Conservation (phyloP, 1,140 invertebrate species). For the Ectropis grisescens region DNA sequence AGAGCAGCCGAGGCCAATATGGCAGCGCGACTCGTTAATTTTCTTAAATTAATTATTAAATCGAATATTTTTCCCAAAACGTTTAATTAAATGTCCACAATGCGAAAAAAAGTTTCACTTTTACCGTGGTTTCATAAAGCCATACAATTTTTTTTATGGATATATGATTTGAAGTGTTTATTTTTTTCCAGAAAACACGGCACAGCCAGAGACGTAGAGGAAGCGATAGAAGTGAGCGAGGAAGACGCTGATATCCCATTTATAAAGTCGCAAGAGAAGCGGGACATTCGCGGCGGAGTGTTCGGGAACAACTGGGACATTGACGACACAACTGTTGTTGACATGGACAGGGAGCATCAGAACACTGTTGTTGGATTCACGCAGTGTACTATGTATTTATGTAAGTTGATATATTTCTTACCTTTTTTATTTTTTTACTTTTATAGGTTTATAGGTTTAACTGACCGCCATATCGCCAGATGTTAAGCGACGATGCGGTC, state of each 20-base stretch:
- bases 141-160: no score
- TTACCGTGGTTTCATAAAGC: no score
- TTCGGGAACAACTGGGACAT: slow-evolving; percentile 40
- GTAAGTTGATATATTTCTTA: slow-evolving; percentile 31
- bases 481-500: no score
- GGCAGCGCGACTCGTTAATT: no score
- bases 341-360: slow-evolving; percentile 12
- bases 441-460: no score
- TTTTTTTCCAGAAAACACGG: slow-evolving; percentile 44
- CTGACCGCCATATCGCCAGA: no score
- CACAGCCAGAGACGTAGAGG: slow-evolving; percentile 27
- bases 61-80: no score
- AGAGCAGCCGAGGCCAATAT: no score
- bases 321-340: slow-evolving; percentile 5
- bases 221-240: slow-evolving; percentile 36
- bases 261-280: slow-evolving; percentile 4
- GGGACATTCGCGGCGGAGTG: slow-evolving; percentile 17
- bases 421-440: not conserved
- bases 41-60: no score
- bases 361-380: slow-evolving; percentile 26
- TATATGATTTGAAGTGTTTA: no score
- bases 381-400: slow-evolving; percentile 44
- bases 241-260: slow-evolving; percentile 10
- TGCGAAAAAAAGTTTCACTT: no score
- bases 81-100: no score